These are phyloP conservation scores for Andrena hattorfiana DNA, from an alignment of 2,888 invertebrate genomes.

Conservation along the genomic window DNA sequence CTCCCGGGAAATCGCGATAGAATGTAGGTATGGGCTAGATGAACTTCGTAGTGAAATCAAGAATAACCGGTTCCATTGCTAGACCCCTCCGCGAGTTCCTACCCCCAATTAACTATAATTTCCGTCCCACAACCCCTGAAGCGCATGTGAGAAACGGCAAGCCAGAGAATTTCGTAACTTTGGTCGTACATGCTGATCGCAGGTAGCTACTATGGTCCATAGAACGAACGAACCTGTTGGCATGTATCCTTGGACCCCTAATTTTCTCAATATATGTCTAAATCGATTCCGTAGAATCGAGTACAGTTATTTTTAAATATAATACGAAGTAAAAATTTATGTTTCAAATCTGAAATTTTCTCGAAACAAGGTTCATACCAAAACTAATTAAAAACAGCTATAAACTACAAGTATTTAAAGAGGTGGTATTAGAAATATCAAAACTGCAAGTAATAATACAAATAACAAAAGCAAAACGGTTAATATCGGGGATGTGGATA, in stretches of 20 bases:
- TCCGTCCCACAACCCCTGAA: slow-evolving; percentile 46
- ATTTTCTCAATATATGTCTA: not conserved
- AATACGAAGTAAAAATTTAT: too few relatives aligned
- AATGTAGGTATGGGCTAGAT: slow-evolving; percentile 5
- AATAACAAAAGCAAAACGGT: too few relatives aligned
- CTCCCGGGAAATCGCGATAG: slow-evolving; percentile 8
- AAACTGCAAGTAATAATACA: too few relatives aligned
- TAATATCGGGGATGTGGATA: too few relatives aligned
- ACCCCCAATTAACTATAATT: slow-evolving; percentile 57
- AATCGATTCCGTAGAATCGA: not conserved
- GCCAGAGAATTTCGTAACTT: slow-evolving; percentile 44
- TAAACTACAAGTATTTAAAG: too few relatives aligned
- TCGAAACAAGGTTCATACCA: too few relatives aligned
- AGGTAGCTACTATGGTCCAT: not conserved
- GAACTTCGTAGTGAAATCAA: slow-evolving; percentile 36
- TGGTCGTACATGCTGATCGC: slow-evolving; percentile 22
- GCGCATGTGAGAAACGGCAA: slow-evolving; percentile 23
- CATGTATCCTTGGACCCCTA: not conserved
- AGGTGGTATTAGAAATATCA: too few relatives aligned
- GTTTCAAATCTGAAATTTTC: too few relatives aligned
- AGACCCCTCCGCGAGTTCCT: slow-evolving; percentile 31
- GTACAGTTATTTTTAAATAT: not conserved
- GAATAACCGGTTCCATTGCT: slow-evolving; percentile 41
- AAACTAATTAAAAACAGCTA: too few relatives aligned
- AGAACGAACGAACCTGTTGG: slow-evolving; percentile 5